Conservation (phyloP, 2,888 invertebrate species). For the Drosophila longiperda region DNA sequence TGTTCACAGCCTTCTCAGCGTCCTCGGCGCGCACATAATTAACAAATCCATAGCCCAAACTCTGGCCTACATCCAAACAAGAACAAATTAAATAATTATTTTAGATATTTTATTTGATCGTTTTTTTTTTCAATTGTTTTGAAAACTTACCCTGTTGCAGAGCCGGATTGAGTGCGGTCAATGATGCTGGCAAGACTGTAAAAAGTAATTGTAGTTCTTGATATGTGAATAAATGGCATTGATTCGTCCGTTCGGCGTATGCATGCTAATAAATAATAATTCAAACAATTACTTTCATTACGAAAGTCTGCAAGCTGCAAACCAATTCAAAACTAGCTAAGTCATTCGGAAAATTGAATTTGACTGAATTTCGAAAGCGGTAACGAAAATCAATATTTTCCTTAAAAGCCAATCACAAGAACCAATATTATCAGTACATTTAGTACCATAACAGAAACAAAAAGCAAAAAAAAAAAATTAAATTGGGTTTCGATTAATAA, state of each 20-base stretch:
- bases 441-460: neutral
- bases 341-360: neutral
- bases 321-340: neutral
- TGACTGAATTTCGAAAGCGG: neutral
- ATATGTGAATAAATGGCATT: slow-evolving; percentile 13
- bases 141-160: slow-evolving; percentile 83
- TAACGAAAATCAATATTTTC: neutral
- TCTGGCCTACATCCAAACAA: slow-evolving; percentile 89
- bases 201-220: slow-evolving; percentile 17
- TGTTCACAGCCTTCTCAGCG: slow-evolving; percentile 99
- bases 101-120: neutral
- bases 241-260: neutral
- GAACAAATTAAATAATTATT: neutral
- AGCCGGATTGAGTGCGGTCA: slow-evolving; percentile 84
- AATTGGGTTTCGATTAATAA: no score
- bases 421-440: neutral
- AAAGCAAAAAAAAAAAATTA: neutral
- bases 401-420: neutral
- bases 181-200: slow-evolving; percentile 84
- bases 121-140: neutral
- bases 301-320: neutral
- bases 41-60: slow-evolving; percentile 99
- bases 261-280: slow-evolving; percentile 15
- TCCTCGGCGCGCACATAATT: slow-evolving; percentile 99
- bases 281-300: neutral